Conservation (phyloP, 2,113 vertebrate species). For the crab-eating macaque (Macaca fascicularis) region T2T-MFA8v1.1 NC_088394.1:47768501-47769000, state of each 20-base stretch:
- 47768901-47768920: too few relatives aligned
- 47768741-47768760: background rate
- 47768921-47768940: too few relatives aligned
- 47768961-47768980: too few relatives aligned
- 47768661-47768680: background rate
- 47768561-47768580: background rate
- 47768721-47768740: background rate
- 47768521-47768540: background rate
- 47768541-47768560: background rate
- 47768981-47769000: too few relatives aligned
- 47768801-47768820: background rate
- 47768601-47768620: background rate
- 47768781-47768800: background rate
- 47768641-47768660: background rate
- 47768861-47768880: background rate
- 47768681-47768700: background rate
- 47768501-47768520: too few relatives aligned
- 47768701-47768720: background rate
- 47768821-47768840: background rate
- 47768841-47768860: background rate
- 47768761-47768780: background rate
- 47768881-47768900: background rate
- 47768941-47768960: too few relatives aligned
- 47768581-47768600: background rate
- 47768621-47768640: background rate